A percentile compares a stretch with the other conserved stretches of the same genome.
Conservation (phyloP, 37 sponge, comb jelly and placozoan genomes). For the Oscarella lobularis region DNA sequence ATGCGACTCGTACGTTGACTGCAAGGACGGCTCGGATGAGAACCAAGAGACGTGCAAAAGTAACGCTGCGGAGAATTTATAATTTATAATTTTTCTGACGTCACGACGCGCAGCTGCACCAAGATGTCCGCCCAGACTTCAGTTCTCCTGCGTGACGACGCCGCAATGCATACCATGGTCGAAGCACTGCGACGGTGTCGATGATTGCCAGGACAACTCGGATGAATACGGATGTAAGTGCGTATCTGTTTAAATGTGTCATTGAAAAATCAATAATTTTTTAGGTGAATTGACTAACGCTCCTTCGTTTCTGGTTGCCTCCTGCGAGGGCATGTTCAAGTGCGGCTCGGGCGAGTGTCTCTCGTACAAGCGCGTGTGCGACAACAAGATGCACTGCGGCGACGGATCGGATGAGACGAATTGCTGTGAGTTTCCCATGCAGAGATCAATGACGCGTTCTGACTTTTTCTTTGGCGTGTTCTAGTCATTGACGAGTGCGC, state of each 20-base stretch:
- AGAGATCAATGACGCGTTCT: no score
- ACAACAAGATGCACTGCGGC: not conserved
- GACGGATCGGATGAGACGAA: not conserved
- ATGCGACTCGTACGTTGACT: not conserved
- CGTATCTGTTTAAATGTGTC: not conserved
- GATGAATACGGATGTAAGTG: not conserved
- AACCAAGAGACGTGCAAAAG: no score
- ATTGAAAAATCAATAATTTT: not conserved
- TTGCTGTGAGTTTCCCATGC: not conserved
- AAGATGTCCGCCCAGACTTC: not conserved
- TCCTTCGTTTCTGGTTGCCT: no score
- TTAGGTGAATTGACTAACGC: no score
- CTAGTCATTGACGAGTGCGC: not conserved
- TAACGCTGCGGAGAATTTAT: no score
- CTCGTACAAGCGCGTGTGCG: not conserved
- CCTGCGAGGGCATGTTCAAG: not conserved
- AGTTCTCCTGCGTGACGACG: not conserved
- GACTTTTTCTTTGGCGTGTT: no score
- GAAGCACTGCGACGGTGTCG: not conserved
- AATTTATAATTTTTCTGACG: no score
- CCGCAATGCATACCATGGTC: no score
- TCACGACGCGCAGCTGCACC: not conserved
- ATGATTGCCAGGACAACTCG: not conserved
- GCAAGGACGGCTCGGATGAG: not conserved
- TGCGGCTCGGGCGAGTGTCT: not conserved